Evolutionary conservation across 2,113 vertebrate genomes (phyloP).

Genomic region (Takifugu flavidus): DNA sequence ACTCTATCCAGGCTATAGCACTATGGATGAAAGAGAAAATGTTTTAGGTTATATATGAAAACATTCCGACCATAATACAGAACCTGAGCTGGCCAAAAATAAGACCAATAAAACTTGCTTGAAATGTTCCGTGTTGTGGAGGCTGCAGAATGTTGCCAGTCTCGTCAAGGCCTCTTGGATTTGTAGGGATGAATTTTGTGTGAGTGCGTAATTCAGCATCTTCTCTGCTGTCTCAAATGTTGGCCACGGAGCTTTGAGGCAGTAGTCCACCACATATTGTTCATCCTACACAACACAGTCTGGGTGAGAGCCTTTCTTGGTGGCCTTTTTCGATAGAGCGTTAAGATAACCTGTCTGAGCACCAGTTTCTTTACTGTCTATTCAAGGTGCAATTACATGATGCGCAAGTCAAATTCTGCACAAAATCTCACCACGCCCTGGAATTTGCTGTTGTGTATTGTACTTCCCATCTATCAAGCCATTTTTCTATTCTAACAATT

Average conservation of each 20-base stretch:
- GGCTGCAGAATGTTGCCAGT: slow-evolving; percentile 89
- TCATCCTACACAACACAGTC: slow-evolving; percentile 76
- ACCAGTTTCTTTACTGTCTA: no score
- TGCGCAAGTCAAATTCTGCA: no score
- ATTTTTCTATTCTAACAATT: neutral
- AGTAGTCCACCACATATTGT: slow-evolving; percentile 90
- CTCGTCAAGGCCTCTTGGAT: slow-evolving; percentile 84
- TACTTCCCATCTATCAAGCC: no score
- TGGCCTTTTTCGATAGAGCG: no score
- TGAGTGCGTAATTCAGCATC: slow-evolving; percentile 85
- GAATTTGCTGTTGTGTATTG: no score
- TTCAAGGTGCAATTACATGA: no score
- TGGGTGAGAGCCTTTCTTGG: no score
- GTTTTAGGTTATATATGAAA: neutral
- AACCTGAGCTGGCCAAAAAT: neutral
- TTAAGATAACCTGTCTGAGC: no score
- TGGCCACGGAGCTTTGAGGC: slow-evolving; percentile 88
- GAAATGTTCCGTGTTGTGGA: slow-evolving; percentile 84
- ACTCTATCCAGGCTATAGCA: slow-evolving; percentile 89
- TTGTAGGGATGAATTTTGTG: slow-evolving; percentile 68
- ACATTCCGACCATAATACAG: neutral
- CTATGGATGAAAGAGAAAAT: slow-evolving; percentile 57
- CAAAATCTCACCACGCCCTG: no score
- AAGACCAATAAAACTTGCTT: slow-evolving; percentile 70
- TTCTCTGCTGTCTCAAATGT: slow-evolving; percentile 87